Percentiles rank a stretch among this genome's conserved stretches.
These are phyloP conservation scores for Allobates femoralis DNA, from an alignment of 2,797 vertebrate species.

Conservation along the genomic window DNA sequence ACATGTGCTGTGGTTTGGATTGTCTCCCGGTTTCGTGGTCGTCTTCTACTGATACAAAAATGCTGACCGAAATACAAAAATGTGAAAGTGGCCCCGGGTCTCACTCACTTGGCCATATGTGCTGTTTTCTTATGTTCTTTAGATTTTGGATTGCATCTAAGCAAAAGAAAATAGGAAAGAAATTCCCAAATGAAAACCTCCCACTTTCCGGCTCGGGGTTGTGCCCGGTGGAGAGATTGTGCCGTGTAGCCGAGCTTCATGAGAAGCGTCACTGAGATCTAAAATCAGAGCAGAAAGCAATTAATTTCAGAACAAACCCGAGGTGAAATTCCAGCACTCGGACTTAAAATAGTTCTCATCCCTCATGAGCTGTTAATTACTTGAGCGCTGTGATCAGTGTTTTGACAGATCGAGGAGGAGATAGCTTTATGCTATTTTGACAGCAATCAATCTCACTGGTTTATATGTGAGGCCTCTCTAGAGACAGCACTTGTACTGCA, in stretches of 20 bases:
- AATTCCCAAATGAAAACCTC: background rate
- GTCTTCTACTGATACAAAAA: no score
- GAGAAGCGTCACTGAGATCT: slow-evolving; percentile 22
- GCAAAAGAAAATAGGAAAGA: background rate
- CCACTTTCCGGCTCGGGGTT: background rate
- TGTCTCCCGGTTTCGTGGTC: no score
- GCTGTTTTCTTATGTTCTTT: background rate
- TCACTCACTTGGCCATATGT: background rate
- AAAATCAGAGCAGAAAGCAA: slow-evolving; percentile 44
- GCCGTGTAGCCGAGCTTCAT: background rate
- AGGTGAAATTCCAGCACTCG: slow-evolving; percentile 30
- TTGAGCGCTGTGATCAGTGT: slow-evolving; percentile 14
- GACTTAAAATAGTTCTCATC: slow-evolving; percentile 34
- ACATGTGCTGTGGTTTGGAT: no score
- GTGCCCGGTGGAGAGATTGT: background rate
- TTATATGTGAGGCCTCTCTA: background rate
- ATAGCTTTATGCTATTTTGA: slow-evolving; percentile 43
- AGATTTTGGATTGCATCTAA: background rate
- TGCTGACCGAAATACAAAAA: no score
- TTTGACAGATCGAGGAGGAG: slow-evolving; percentile 41
- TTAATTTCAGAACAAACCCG: slow-evolving; percentile 43
- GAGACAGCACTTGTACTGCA: background rate
- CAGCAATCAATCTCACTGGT: slow-evolving; percentile 44
- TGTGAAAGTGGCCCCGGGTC: background rate
- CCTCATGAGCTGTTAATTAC: slow-evolving; percentile 47